Conservation (phyloP, 2,797 vertebrate genomes). For the Crax fasciolata region DNA sequence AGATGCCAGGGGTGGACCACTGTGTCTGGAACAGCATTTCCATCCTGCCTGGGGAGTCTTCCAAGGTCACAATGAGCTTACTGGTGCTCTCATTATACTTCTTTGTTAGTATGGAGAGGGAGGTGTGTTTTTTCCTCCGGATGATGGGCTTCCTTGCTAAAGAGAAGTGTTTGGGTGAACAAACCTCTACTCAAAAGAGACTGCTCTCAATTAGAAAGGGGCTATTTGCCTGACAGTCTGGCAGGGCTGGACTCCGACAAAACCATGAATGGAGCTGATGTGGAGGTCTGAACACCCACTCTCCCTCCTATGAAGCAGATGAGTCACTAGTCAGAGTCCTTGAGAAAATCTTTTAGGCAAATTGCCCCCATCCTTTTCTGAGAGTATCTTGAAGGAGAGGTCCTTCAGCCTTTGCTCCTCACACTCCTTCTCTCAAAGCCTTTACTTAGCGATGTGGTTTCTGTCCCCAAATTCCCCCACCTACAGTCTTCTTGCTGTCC, state of each 20-base stretch:
- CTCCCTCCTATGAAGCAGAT: background rate
- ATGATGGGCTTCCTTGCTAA: background rate
- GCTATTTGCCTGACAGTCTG: background rate
- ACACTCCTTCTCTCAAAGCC: background rate
- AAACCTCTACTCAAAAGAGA: background rate
- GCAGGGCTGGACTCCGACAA: background rate
- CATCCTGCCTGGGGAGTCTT: background rate
- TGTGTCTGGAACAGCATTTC: background rate
- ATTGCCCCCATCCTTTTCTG: slow-evolving; percentile 10
- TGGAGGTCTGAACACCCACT: background rate
- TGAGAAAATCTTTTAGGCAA: background rate
- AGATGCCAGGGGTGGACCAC: background rate
- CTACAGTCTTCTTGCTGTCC: background rate
- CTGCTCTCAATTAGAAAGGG: background rate
- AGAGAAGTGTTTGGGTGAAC: background rate
- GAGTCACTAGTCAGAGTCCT: background rate
- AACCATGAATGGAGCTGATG: background rate
- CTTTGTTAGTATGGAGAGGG: background rate
- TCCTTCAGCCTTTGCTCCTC: background rate
- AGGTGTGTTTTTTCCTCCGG: background rate
- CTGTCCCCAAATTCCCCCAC: background rate
- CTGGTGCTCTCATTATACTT: background rate
- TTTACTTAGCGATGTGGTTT: background rate
- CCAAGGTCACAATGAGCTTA: background rate
- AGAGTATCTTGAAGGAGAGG: background rate